These are phyloP conservation scores for Oncorhynchus tshawytscha DNA, from an alignment of 2,113 vertebrate genomes.

Conservation along the genomic window DNA sequence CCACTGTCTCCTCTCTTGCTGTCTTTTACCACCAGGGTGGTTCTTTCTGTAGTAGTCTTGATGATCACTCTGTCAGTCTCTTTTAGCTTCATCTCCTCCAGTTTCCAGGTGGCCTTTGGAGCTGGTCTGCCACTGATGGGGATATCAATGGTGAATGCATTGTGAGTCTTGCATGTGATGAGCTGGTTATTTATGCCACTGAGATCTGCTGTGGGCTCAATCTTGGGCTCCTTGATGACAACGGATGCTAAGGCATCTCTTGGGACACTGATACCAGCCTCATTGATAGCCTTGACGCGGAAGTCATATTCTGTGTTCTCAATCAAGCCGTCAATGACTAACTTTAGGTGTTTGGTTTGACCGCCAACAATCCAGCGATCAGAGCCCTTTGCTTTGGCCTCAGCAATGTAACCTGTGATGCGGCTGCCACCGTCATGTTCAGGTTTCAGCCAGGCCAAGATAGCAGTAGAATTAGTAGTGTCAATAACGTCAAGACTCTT, in stretches of 20 bases:
- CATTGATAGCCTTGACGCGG: conserved; percentile 91
- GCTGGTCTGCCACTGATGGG: conserved; percentile 93
- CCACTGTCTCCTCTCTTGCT: conserved; percentile 97
- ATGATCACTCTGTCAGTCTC: conserved; percentile 92
- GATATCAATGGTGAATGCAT: conserved; percentile 89
- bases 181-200: conserved; percentile 94
- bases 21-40: conserved; percentile 87
- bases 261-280: conserved; percentile 92
- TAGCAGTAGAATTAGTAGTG: conserved; percentile 87
- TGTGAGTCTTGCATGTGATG: conserved; percentile 90
- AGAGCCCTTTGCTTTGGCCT: conserved; percentile 87
- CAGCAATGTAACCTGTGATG: conserved; percentile 88
- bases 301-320: conserved; percentile 97
- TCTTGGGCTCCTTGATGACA: conserved; percentile 94
- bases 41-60: conserved; percentile 86
- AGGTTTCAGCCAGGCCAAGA: conserved; percentile 94
- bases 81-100: conserved; percentile 98
- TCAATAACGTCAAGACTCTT: conserved; percentile 92
- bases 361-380: conserved; percentile 85
- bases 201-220: conserved; percentile 96
- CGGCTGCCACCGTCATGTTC: conserved; percentile 96
- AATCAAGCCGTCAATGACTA: conserved; percentile 85
- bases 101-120: conserved; percentile 95
- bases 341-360: conserved; percentile 87
- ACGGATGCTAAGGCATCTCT: conserved; percentile 91